phyloP scores from a whole-genome alignment of 1,140 invertebrate genomes.

The Acromyrmex echinatior region DNA sequence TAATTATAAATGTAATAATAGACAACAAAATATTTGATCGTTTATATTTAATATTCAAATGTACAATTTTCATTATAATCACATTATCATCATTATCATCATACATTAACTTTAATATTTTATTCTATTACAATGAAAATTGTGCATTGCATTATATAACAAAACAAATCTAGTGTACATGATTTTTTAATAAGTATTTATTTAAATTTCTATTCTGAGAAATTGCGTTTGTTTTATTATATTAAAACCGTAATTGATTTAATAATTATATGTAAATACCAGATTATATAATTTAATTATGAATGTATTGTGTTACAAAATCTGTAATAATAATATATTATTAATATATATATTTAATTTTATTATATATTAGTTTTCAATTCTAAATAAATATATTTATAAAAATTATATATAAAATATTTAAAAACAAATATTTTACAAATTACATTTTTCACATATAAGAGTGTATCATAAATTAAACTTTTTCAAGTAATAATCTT shows the following conservation, averaged over 20 bases:
- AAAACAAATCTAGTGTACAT: background rate
- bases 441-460: background rate
- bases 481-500: background rate
- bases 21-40: background rate
- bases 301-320: background rate
- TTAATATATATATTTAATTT: too few species aligned
- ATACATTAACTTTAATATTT: background rate
- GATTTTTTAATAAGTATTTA: constrained; percentile 2
- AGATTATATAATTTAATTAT: constrained; percentile 5
- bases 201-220: background rate
- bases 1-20: background rate
- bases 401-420: background rate
- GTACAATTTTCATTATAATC: background rate
- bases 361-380: background rate
- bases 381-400: background rate
- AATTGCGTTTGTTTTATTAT: background rate
- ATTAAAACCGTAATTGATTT: background rate
- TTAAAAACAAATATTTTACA: background rate
- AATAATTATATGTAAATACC: background rate
- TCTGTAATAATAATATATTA: background rate
- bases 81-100: background rate
- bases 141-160: background rate
- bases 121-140: background rate
- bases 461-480: background rate
- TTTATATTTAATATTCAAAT: background rate